Base-by-base conservation (phyloP, 2,888 invertebrate genomes). In the Plebejus argus region DNA sequence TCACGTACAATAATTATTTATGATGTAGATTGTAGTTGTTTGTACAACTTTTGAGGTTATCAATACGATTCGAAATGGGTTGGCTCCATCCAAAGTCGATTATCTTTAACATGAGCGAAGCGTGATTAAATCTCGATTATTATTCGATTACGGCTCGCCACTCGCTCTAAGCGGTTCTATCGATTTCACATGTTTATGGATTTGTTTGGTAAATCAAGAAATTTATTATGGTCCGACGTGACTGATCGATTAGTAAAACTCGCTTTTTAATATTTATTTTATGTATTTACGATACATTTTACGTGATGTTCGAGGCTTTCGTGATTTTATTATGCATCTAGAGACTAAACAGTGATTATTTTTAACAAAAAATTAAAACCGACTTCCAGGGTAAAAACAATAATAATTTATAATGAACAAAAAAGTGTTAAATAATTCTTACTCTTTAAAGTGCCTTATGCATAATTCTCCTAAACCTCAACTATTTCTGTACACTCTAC, bases 91-190 rank as follows among this genome's bases (percentile, higher is more conserved):
- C 78, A 71, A 76, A 77, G 75, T 78, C 76, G 79, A 78, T 78
- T 77, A 74, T 78, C 72, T 77, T 74, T 74, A 74, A 76, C 66
- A 66, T 76, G 70, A 56, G 71, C 79, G 81, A 78, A 81, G 81
- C 81, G 81, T 77, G 82, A 82, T 81, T 81, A 81, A 78, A 77
- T 79, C 75, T 77, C 81, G 79, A 78, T 79, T 76, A 81, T 77
- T 79, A 77, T 79, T 77, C 77, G 79, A 79, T 79, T 79, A 79
- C 75, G 78, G 77, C 77, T 79, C 56, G 76, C 78, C 61, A 72
- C 78, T 70, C 76, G 76, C 78, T 78, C 77, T 58, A 74, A 72
- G 77, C 72, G 77, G 72, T 77, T 77, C 72, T 76, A 78, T 79
- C 76, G 79, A 79, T 78, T 79, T 78, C 71, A 79, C 76, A 79